These are phyloP conservation scores for Gonocerus acuteangulatus DNA, from an alignment of 2,888 invertebrate species.

Conservation along the genomic window DNA sequence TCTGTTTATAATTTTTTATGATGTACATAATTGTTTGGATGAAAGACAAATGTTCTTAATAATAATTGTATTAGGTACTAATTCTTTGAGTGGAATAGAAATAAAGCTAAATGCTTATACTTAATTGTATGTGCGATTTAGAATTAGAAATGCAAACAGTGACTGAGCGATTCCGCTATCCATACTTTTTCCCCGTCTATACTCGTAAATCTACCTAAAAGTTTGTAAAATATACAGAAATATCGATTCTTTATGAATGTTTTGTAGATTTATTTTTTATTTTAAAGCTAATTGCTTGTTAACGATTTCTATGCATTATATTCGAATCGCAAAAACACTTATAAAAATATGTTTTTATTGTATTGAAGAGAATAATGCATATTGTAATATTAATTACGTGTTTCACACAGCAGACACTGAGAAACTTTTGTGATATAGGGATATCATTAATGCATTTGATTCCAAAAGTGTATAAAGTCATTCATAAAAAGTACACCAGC, in stretches of 20 bases:
- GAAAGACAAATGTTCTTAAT: constrained; percentile 30
- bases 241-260: constrained; percentile 31
- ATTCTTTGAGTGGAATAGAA: constrained; percentile 36
- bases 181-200: constrained; percentile 26
- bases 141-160: constrained; percentile 32
- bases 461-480: too few relatives aligned
- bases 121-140: constrained; percentile 37
- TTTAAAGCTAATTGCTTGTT: constrained; percentile 34
- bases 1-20: constrained; percentile 8
- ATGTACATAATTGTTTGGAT: constrained; percentile 25
- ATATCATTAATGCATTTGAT: too few relatives aligned
- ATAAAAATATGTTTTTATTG: constrained; percentile 12
- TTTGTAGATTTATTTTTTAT: constrained; percentile 33
- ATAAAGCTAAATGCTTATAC: constrained; percentile 34
- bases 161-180: constrained; percentile 31
- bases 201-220: constrained; percentile 15
- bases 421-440: too few relatives aligned
- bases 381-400: background rate
- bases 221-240: constrained; percentile 13
- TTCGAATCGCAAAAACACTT: constrained; percentile 13
- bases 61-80: constrained; percentile 35
- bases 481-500: too few relatives aligned
- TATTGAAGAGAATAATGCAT: constrained; percentile 11
- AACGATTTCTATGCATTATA: constrained; percentile 27
- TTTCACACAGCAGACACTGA: too few relatives aligned